Evolutionary conservation across 2,888 invertebrate species (phyloP).

Genomic region (Lithophane leautieri): DNA sequence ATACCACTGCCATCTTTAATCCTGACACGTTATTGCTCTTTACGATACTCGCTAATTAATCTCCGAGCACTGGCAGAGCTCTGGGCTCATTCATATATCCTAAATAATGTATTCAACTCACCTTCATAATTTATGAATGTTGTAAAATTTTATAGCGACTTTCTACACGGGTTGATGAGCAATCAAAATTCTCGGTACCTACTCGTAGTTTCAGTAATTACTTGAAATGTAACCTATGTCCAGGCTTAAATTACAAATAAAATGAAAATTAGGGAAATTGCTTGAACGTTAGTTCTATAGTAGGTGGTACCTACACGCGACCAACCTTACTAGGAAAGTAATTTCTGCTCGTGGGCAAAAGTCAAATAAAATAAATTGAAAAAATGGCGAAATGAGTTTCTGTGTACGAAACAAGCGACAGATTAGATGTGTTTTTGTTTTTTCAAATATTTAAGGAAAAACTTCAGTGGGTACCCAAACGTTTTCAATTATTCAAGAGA

Average conservation of each 20-base stretch:
- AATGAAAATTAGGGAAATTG: slow-evolving; percentile 45
- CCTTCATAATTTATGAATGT: slow-evolving; percentile 53
- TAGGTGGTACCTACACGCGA: slow-evolving; percentile 28
- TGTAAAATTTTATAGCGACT: slow-evolving; percentile 57
- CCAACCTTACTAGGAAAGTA: slow-evolving; percentile 41
- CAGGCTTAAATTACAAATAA: slow-evolving; percentile 42
- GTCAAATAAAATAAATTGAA: slow-evolving; percentile 55
- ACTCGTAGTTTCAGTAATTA: slow-evolving; percentile 32
- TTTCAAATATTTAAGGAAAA: slow-evolving; percentile 69
- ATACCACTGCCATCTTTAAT: slow-evolving; percentile 32
- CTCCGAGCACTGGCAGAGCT: slow-evolving; percentile 23
- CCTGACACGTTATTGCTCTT: slow-evolving; percentile 39
- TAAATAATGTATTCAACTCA: slow-evolving; percentile 52
- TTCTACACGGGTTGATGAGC: slow-evolving; percentile 49
- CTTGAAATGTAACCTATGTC: slow-evolving; percentile 14
- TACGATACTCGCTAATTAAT: slow-evolving; percentile 51
- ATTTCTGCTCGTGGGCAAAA: slow-evolving; percentile 44
- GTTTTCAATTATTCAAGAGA: slow-evolving; percentile 76
- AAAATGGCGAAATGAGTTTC: slow-evolving; percentile 66
- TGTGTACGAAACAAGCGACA: slow-evolving; percentile 63
- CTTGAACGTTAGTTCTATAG: slow-evolving; percentile 30
- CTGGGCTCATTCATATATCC: slow-evolving; percentile 6
- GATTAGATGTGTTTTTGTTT: slow-evolving; percentile 70
- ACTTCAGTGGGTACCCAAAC: slow-evolving; percentile 70
- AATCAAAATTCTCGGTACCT: slow-evolving; percentile 46